A percentile compares a stretch with the other conserved stretches of the same genome.
Conservation (phyloP, 2,888 invertebrate genomes). For the Drosophila basisetae region DNA sequence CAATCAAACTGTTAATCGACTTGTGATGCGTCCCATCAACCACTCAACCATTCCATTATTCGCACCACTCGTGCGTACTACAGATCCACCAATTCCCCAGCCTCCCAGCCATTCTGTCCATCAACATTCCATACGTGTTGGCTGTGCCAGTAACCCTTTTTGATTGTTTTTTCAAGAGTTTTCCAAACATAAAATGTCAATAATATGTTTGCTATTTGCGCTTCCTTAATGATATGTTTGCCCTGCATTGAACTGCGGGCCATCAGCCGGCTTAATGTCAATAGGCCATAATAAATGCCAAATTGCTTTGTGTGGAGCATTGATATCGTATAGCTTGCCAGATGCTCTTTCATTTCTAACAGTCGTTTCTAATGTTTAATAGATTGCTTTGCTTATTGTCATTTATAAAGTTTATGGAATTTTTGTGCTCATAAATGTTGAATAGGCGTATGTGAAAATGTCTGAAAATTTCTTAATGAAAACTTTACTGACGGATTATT, state of each 20-base stretch:
- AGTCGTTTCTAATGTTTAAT: constrained; percentile 6
- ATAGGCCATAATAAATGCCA: constrained; percentile 61
- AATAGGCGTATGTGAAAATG: background rate
- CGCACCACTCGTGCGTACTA: constrained; percentile 26
- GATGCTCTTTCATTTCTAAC: background rate
- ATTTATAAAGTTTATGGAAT: background rate
- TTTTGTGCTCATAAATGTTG: background rate
- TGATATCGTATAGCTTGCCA: background rate
- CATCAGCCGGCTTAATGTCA: constrained; percentile 60
- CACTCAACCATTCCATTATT: background rate
- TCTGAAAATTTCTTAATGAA: background rate
- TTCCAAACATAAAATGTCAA: constrained; percentile 76
- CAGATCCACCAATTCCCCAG: constrained; percentile 5
- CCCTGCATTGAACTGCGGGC: constrained; percentile 25
- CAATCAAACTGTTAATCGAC: constrained; percentile 78
- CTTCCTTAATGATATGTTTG: constrained; percentile 47
- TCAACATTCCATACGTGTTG: constrained; percentile 30
- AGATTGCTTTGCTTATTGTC: background rate
- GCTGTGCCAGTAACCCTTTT: constrained; percentile 53
- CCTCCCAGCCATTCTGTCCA: background rate
- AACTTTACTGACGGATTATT: background rate
- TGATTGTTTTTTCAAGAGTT: constrained; percentile 67
- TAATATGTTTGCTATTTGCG: constrained; percentile 69
- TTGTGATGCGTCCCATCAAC: constrained; percentile 34
- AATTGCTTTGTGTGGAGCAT: constrained; percentile 20